These are phyloP conservation scores for Empis stercorea DNA, from an alignment of 2,888 invertebrate species.

Conservation along the genomic window DNA sequence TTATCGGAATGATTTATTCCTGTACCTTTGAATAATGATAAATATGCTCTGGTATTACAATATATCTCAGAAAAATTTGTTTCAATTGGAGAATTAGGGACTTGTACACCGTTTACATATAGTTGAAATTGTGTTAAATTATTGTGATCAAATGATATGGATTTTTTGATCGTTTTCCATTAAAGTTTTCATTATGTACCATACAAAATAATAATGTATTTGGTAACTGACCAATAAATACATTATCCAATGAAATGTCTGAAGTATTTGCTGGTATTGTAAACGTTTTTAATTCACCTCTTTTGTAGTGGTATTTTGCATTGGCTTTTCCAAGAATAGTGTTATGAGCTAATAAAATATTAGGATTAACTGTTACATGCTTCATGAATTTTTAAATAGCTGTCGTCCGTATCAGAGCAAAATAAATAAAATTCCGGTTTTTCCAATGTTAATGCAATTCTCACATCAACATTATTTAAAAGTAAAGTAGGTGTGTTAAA, in stretches of 20 bases:
- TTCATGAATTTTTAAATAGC: background rate
- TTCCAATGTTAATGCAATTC: background rate
- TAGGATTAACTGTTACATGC: slow-evolving; percentile 15
- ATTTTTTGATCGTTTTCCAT: slow-evolving; percentile 3
- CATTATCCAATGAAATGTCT: background rate
- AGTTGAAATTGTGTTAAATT: background rate
- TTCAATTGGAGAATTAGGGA: background rate
- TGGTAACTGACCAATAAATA: background rate
- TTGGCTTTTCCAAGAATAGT: background rate
- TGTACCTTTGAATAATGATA: background rate
- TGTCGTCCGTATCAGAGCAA: background rate
- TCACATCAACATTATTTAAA: background rate
- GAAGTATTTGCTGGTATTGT: background rate
- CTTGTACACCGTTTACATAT: background rate
- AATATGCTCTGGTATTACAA: background rate
- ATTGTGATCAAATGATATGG: background rate
- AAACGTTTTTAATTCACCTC: background rate
- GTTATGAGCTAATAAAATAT: background rate
- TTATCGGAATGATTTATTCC: background rate
- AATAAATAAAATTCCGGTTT: background rate
- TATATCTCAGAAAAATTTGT: background rate
- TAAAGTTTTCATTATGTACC: background rate
- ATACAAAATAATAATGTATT: background rate
- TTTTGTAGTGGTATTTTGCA: background rate
- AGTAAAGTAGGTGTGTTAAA: background rate